Evolutionary conservation across 2,113 vertebrate species (phyloP).

Genomic region (Columbina picui): DNA sequence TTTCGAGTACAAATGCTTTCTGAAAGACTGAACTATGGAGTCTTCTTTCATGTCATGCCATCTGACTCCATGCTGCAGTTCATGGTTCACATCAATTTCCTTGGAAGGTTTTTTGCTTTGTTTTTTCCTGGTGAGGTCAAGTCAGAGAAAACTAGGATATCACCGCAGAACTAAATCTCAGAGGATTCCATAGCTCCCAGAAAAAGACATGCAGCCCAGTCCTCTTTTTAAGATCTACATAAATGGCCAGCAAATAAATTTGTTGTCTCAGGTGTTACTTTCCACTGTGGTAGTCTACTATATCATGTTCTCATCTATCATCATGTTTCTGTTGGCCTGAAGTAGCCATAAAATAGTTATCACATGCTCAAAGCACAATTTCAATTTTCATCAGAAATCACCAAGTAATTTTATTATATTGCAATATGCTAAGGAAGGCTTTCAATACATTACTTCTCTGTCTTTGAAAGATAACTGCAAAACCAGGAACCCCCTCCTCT

Average conservation of each 20-base stretch:
- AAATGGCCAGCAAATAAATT: neutral
- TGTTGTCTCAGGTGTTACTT: neutral
- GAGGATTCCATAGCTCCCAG: neutral
- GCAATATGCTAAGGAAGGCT: neutral
- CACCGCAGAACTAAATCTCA: neutral
- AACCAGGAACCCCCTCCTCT: accelerated
- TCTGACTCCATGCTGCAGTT: neutral
- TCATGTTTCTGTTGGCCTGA: neutral
- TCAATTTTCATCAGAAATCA: neutral
- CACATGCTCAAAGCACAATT: neutral
- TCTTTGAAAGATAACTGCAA: neutral
- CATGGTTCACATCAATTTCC: neutral
- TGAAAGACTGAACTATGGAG: neutral
- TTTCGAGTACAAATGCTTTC: neutral
- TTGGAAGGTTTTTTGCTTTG: neutral
- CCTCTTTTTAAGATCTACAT: neutral
- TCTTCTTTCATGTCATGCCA: neutral
- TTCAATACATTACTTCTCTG: accelerated
- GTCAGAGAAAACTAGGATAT: neutral
- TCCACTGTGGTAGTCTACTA: neutral
- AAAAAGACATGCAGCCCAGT: neutral
- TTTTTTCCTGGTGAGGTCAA: neutral
- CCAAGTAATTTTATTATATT: neutral
- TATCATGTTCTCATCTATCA: accelerated
- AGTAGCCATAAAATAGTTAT: neutral